phyloP scores from a whole-genome alignment of 2,888 invertebrate species.

The Zootermopsis nevadensis region DNA sequence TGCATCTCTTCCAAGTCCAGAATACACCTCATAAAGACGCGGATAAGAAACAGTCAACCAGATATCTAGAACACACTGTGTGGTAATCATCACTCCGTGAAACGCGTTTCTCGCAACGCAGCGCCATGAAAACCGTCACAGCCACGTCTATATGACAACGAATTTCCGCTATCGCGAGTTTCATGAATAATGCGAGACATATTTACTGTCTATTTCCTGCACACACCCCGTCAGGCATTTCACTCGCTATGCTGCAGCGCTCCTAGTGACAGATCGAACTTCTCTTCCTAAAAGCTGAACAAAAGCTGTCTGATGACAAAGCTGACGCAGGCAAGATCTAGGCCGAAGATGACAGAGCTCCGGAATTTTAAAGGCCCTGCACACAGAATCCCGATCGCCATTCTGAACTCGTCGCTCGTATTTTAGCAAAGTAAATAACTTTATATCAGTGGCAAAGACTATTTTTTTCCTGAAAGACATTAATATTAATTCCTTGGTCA shows the following conservation, averaged over 20 bases:
- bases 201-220: slow-evolving; percentile 50
- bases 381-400: too few relatives aligned
- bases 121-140: slow-evolving; percentile 12
- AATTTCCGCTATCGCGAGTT: slow-evolving; percentile 46
- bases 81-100: slow-evolving; percentile 16
- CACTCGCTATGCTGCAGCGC: not conserved
- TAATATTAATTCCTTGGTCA: not conserved
- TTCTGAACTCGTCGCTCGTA: too few relatives aligned
- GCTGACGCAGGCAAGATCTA: not conserved
- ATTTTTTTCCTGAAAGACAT: not conserved
- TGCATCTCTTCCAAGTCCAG: too few relatives aligned
- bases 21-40: not conserved
- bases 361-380: not conserved
- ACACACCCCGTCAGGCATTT: slow-evolving; percentile 38
- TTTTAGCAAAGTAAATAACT: not conserved
- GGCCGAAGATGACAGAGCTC: too few relatives aligned
- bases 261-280: slow-evolving; percentile 9
- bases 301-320: not conserved
- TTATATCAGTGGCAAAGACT: not conserved
- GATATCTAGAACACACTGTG: slow-evolving; percentile 15
- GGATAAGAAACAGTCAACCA: not conserved
- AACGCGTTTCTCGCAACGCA: slow-evolving; percentile 5
- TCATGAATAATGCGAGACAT: slow-evolving; percentile 52
- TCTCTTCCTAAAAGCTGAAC: slow-evolving; percentile 7
- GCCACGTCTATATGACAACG: slow-evolving; percentile 47